Evolutionary conservation across 2,888 invertebrate genomes (phyloP).

Genomic region (Conomelus anceps): DNA sequence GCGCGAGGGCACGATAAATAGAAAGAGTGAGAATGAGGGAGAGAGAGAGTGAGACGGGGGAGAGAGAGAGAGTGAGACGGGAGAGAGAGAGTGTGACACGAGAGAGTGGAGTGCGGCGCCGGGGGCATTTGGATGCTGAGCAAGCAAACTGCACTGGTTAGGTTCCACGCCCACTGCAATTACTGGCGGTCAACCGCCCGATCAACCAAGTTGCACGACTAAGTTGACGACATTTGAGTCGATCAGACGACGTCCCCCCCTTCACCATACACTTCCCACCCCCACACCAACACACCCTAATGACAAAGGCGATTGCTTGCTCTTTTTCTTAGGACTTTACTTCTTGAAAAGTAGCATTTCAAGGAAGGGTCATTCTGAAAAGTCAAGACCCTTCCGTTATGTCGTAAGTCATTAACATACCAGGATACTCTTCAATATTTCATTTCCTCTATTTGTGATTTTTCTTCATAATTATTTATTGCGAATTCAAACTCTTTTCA

Average conservation of each 20-base stretch:
- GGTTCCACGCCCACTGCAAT: neutral
- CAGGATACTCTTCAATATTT: too few species aligned
- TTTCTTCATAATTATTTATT: too few species aligned
- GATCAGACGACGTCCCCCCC: neutral
- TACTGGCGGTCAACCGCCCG: neutral
- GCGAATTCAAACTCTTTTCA: too few species aligned
- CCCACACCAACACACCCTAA: neutral
- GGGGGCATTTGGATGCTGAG: neutral
- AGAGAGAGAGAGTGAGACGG: neutral
- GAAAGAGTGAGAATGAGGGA: neutral
- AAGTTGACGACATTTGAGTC: neutral
- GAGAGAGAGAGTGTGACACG: neutral
- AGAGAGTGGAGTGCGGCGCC: neutral
- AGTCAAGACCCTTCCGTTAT: too few species aligned
- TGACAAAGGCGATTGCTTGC: neutral
- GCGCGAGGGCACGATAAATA: too few species aligned
- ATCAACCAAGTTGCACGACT: neutral
- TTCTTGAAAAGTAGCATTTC: too few species aligned
- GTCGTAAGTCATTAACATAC: too few species aligned
- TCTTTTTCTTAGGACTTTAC: neutral
- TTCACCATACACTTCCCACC: too few species aligned
- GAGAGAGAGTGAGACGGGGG: neutral
- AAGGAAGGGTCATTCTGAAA: neutral
- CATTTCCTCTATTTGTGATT: too few species aligned
- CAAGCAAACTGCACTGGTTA: neutral